Conservation (phyloP, 2,113 vertebrate genomes). For the Lates calcarifer region DNA sequence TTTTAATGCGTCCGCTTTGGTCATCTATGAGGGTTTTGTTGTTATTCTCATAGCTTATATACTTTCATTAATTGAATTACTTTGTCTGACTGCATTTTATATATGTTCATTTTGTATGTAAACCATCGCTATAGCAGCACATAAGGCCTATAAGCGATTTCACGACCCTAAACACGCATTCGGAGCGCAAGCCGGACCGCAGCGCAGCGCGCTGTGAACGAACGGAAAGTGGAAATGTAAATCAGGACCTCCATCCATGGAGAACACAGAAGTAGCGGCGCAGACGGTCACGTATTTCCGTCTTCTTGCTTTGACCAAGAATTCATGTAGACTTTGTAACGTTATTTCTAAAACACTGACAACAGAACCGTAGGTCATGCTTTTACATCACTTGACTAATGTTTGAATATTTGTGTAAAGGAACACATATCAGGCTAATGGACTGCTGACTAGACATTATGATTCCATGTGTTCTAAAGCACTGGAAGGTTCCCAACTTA, state of each 20-base stretch:
- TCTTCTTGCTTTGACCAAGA: not conserved
- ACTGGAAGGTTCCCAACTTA: not conserved
- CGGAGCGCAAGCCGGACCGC: constrained; percentile 42
- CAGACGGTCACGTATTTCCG: not conserved
- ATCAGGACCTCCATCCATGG: constrained; percentile 16
- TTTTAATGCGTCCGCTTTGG: not conserved
- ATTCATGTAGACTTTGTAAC: not conserved
- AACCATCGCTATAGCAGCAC: not conserved
- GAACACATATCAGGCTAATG: too few species aligned
- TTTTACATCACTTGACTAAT: not conserved
- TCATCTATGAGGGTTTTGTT: not conserved
- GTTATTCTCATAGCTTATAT: not conserved
- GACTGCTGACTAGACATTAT: not conserved
- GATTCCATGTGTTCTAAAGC: not conserved
- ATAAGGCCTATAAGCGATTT: constrained; percentile 1
- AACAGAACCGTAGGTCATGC: not conserved
- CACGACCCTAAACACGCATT: constrained; percentile 37
- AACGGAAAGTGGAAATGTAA: too few species aligned
- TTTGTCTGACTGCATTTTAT: not conserved
- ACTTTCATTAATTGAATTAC: fast-evolving
- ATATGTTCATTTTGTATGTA: not conserved
- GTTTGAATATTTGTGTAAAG: too few species aligned
- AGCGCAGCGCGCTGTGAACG: too few species aligned
- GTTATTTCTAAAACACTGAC: not conserved
- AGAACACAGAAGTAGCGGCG: constrained; percentile 39